Conservation (phyloP, 2,797 vertebrate genomes). For the Ciconia nigra region DNA sequence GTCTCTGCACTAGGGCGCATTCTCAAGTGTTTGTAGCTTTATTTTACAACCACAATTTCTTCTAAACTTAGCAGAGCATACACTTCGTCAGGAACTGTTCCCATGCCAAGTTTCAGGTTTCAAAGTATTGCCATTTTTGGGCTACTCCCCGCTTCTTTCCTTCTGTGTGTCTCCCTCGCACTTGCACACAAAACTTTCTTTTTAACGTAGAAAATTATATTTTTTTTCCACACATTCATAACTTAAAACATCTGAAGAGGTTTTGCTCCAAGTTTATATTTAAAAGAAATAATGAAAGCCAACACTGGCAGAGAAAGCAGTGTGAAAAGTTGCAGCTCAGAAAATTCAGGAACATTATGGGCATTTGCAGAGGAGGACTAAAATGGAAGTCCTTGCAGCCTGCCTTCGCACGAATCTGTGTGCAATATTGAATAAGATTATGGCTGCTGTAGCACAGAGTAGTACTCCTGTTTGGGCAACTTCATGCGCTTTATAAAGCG, state of each 20-base stretch:
- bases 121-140: conserved; percentile 37
- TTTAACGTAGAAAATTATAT: conserved; percentile 10
- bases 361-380: conserved; percentile 14
- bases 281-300: conserved; percentile 58
- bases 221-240: conserved; percentile 49
- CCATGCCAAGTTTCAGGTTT: conserved; percentile 49
- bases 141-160: conserved; percentile 26
- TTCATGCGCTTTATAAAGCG: neutral
- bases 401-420: neutral
- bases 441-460: neutral
- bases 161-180: conserved; percentile 3
- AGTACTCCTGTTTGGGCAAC: neutral
- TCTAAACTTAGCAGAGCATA: conserved; percentile 58
- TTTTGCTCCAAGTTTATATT: conserved; percentile 62
- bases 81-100: conserved; percentile 36
- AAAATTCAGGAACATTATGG: conserved; percentile 38
- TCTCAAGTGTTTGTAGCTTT: neutral
- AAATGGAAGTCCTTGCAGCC: conserved; percentile 39
- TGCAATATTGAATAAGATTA: neutral
- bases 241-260: conserved; percentile 51
- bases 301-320: conserved; percentile 50
- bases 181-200: conserved; percentile 49
- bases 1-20: neutral
- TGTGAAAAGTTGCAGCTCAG: conserved; percentile 51
- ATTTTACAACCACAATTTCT: conserved; percentile 45